phyloP scores from a whole-genome alignment of 2,797 vertebrate genomes.

The Paratrypauchen microcephalus region DNA sequence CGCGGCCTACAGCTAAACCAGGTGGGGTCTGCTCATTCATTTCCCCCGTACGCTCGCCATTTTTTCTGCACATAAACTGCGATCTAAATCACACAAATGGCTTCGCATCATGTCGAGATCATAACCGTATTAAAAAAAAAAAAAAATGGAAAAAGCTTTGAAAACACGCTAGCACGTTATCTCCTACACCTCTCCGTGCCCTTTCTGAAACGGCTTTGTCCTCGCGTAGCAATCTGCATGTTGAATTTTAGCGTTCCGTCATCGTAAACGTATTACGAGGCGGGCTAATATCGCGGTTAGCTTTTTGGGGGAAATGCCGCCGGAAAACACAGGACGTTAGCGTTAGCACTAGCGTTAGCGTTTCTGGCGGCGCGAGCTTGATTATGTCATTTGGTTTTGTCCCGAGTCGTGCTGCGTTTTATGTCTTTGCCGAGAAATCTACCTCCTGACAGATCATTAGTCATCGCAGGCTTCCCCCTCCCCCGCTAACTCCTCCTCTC shows the following conservation, averaged over 20 bases:
- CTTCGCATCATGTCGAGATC: conserved; percentile 77
- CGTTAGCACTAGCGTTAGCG: conserved; percentile 69
- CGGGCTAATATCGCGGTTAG: conserved; percentile 63
- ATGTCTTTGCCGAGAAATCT: conserved; percentile 80
- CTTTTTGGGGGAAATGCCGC: conserved; percentile 45
- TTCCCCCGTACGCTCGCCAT: background rate
- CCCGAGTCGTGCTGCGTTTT: conserved; percentile 79
- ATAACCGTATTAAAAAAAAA: conserved; percentile 77
- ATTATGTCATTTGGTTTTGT: conserved; percentile 79
- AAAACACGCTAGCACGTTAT: conserved; percentile 49
- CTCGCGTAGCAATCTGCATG: conserved; percentile 60
- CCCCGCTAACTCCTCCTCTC: conserved; percentile 21
- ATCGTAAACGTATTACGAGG: conserved; percentile 73
- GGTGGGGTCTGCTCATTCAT: conserved; percentile 40
- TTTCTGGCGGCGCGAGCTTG: conserved; percentile 72
- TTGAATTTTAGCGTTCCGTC: conserved; percentile 75
- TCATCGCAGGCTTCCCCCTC: conserved; percentile 71
- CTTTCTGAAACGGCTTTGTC: conserved; percentile 74
- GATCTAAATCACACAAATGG: conserved; percentile 79
- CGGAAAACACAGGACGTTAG: conserved; percentile 67
- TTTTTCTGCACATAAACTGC: background rate
- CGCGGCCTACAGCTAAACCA: conserved; percentile 7
- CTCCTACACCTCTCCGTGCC: conserved; percentile 59
- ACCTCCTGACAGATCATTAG: conserved; percentile 78
- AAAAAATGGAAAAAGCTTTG: conserved; percentile 49